Evolutionary conservation across 2,113 vertebrate genomes (phyloP).

Genomic region (Amblyornis subalaris): DNA sequence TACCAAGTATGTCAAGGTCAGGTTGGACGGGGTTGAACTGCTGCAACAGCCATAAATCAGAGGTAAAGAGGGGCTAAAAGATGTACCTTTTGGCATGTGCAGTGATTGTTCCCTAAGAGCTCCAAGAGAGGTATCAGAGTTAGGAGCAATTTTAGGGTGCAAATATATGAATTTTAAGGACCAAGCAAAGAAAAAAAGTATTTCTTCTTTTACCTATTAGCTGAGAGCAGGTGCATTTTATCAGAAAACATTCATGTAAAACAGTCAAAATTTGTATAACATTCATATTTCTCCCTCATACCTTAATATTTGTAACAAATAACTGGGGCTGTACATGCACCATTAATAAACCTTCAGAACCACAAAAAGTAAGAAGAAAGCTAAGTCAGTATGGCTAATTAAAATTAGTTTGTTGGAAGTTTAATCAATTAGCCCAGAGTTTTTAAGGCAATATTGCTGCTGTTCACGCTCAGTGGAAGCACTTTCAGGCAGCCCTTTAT

Average conservation of each 20-base stretch:
- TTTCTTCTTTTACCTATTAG: neutral
- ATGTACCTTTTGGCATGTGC: neutral
- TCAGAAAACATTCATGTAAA: neutral
- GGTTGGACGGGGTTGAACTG: neutral
- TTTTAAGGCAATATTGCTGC: slow-evolving; percentile 43
- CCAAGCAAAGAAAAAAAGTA: neutral
- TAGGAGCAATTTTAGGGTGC: neutral
- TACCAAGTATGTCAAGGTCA: neutral
- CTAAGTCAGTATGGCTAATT: slow-evolving; percentile 43
- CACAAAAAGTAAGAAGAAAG: slow-evolving; percentile 15
- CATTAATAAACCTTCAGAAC: slow-evolving; percentile 28
- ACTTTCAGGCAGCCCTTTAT: slow-evolving; percentile 34
- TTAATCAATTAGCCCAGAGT: slow-evolving; percentile 54
- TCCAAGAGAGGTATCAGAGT: neutral
- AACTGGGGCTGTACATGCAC: neutral
- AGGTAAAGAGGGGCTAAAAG: neutral
- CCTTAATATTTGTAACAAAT: neutral
- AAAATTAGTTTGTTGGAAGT: slow-evolving; percentile 45
- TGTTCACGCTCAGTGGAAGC: slow-evolving; percentile 41
- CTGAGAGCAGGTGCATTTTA: neutral
- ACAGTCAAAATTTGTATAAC: neutral
- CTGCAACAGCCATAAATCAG: neutral
- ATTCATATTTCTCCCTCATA: neutral
- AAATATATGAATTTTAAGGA: neutral
- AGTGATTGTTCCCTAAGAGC: neutral